phyloP scores from a whole-genome alignment of 2,113 vertebrate genomes.

The Hydropotes inermis region DNA sequence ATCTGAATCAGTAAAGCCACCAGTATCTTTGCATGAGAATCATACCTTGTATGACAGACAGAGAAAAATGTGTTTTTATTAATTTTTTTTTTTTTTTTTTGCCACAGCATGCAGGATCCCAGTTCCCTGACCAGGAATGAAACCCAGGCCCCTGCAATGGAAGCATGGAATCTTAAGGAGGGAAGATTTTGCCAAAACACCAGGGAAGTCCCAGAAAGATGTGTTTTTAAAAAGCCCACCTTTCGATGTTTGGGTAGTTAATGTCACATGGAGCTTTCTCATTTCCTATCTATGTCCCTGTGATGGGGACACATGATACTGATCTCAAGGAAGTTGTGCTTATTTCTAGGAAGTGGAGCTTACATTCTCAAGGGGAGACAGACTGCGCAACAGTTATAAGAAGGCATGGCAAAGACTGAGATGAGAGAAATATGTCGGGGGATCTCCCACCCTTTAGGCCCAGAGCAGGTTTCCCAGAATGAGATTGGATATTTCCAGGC shows the following conservation, averaged over 20 bases:
- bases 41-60: background rate
- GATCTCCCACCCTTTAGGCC: background rate
- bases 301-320: background rate
- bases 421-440: rapidly evolving
- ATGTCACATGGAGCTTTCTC: background rate
- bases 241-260: background rate
- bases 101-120: background rate
- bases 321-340: background rate
- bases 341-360: background rate
- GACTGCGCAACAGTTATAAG: background rate
- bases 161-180: background rate
- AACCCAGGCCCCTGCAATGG: background rate
- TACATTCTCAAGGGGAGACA: background rate
- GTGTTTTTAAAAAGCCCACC: background rate
- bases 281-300: background rate
- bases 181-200: background rate
- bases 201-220: background rate
- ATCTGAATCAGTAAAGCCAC: background rate
- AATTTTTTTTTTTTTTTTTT: background rate
- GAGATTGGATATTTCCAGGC: background rate
- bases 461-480: background rate
- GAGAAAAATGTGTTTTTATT: background rate
- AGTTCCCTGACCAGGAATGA: background rate
- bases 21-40: background rate
- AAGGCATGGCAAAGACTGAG: background rate